These are phyloP conservation scores for Stenchaetothrips biformis DNA, from an alignment of 2,888 invertebrate species.

Conservation along the genomic window DNA sequence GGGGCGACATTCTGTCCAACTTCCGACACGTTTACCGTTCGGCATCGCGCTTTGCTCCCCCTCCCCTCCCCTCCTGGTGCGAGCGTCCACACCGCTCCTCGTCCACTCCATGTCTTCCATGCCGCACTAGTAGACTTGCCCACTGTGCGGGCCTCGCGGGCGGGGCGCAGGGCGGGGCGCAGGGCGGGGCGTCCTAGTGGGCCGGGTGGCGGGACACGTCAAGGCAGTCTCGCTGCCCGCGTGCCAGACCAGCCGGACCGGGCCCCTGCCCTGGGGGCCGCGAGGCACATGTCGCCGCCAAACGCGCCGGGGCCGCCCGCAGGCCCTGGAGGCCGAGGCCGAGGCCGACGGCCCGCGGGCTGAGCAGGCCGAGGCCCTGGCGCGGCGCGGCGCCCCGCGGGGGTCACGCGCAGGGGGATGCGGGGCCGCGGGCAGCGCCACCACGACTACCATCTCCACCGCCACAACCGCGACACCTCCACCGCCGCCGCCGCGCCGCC, in stretches of 20 bases:
- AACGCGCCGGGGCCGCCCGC: conserved; percentile 6
- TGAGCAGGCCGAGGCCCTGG: not conserved
- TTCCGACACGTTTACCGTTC: too few relatives aligned
- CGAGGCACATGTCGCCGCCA: not conserved
- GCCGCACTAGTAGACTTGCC: not conserved
- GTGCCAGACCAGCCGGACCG: too few relatives aligned
- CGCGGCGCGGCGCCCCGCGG: not conserved
- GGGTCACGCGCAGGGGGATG: not conserved
- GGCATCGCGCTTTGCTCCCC: too few relatives aligned
- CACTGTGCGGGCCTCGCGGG: not conserved
- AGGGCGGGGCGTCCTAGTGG: not conserved
- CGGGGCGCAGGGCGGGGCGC: not conserved
- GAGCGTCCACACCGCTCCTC: not conserved
- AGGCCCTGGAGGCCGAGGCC: not conserved
- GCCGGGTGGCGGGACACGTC: not conserved
- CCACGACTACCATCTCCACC: not conserved
- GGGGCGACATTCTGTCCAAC: too few relatives aligned
- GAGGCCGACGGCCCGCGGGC: not conserved
- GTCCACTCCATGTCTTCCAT: conserved; percentile 9
- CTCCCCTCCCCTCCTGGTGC: too few relatives aligned
- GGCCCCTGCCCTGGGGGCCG: too few relatives aligned
- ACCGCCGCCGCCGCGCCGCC: not conserved
- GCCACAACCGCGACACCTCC: not conserved
- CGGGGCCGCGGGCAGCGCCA: not conserved
- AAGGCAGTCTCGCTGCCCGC: too few relatives aligned